Percentiles rank a stretch among this genome's conserved stretches.
These are phyloP conservation scores for Limnephilus auricula DNA, from an alignment of 2,888 invertebrate genomes.

Conservation along the genomic window DNA sequence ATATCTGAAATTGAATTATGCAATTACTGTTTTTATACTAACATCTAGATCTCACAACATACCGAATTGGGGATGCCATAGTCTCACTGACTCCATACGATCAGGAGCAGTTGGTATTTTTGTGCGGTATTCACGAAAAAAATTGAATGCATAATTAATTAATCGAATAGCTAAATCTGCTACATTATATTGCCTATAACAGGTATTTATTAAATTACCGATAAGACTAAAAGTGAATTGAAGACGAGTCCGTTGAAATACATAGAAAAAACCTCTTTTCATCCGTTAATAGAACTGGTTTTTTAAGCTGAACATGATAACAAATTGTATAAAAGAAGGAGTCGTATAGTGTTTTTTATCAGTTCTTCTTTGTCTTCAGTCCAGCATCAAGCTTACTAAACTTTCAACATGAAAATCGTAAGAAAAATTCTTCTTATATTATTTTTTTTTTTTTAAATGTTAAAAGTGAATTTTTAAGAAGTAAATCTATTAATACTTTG, in stretches of 20 bases:
- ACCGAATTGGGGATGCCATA: too few relatives aligned
- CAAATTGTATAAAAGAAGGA: slow-evolving; percentile 54
- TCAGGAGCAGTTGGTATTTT: too few relatives aligned
- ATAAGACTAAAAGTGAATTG: not conserved
- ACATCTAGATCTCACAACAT: too few relatives aligned
- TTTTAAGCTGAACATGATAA: slow-evolving; percentile 7
- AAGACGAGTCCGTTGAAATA: slow-evolving; percentile 3
- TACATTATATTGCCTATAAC: not conserved
- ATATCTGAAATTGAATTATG: not conserved
- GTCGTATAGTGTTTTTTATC: slow-evolving; percentile 40
- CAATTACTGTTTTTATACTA: too few relatives aligned
- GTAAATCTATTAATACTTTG: too few relatives aligned
- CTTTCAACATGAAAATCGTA: slow-evolving; percentile 42
- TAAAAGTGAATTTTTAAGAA: not conserved
- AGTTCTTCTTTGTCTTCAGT: slow-evolving; percentile 43
- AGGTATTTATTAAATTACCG: not conserved
- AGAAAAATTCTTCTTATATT: not conserved
- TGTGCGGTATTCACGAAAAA: not conserved
- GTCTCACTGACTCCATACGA: too few relatives aligned
- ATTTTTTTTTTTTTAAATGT: too few relatives aligned
- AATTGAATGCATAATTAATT: not conserved
- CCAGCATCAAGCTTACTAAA: not conserved
- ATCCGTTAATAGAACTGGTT: not conserved
- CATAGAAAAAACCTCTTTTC: not conserved
- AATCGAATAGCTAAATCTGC: not conserved